Conservation (phyloP, 1,140 invertebrate genomes). For the Phocides pigmalion region DNA sequence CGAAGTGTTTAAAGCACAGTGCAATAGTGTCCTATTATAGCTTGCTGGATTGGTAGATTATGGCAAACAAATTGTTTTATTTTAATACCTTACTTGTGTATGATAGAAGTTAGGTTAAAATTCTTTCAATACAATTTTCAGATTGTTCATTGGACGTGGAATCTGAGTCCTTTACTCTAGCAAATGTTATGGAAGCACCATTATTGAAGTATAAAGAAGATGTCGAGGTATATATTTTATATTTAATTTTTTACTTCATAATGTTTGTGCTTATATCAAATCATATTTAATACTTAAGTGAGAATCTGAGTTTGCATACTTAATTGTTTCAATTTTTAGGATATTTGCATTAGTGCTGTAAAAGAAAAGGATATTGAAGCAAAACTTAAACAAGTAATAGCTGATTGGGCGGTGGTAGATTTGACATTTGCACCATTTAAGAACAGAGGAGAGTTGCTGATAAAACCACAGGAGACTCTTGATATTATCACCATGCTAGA, state of each 20-base stretch:
- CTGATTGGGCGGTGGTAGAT: constrained; percentile 92
- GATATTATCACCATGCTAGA: constrained; percentile 93
- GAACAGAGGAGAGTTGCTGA: constrained; percentile 91
- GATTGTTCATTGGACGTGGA: constrained; percentile 91
- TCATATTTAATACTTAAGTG: too few species aligned
- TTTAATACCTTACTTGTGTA: not conserved
- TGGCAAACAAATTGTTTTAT: too few species aligned
- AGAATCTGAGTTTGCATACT: not conserved
- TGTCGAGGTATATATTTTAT: constrained; percentile 87
- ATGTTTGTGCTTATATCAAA: too few species aligned
- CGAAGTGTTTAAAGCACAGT: too few species aligned
- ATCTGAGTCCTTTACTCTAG: constrained; percentile 90
- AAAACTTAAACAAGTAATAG: constrained; percentile 92
- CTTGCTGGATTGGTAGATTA: too few species aligned
- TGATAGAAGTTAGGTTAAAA: not conserved
- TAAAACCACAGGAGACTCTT: constrained; percentile 90
- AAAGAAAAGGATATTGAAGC: constrained; percentile 96
- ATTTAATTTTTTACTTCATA: too few species aligned
- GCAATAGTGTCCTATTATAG: too few species aligned
- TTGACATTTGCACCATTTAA: constrained; percentile 93
- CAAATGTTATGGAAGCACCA: constrained; percentile 93
- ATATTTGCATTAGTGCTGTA: constrained; percentile 95
- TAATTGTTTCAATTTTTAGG: constrained; percentile 80
- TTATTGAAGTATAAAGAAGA: constrained; percentile 93
- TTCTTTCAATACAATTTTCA: constrained; percentile 39